Evolutionary conservation across 2,888 invertebrate species (phyloP).

Genomic region (Drosophila picticornis): DNA sequence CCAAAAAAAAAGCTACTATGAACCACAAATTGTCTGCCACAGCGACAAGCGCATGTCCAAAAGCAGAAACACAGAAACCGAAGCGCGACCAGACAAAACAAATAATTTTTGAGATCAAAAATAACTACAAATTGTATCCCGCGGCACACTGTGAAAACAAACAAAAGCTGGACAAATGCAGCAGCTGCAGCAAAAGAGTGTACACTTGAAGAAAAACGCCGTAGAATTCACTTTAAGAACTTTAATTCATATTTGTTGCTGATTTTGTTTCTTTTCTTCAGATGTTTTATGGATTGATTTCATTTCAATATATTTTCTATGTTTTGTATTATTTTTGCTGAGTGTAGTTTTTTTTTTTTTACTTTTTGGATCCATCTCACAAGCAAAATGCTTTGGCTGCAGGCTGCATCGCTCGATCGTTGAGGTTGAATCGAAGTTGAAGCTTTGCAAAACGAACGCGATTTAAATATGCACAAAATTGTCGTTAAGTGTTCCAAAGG

Average conservation of each 20-base stretch:
- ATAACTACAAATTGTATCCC: constrained; percentile 31
- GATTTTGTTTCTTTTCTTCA: not conserved
- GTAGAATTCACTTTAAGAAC: not conserved
- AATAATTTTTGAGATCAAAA: constrained; percentile 60
- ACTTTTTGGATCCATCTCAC: constrained; percentile 85
- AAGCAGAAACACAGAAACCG: constrained; percentile 10
- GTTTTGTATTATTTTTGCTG: not conserved
- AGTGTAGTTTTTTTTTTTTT: constrained; percentile 45
- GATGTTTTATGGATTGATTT: not conserved
- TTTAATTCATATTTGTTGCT: not conserved
- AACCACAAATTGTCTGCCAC: constrained; percentile 11
- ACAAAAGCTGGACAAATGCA: constrained; percentile 37
- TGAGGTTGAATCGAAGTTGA: constrained; percentile 36
- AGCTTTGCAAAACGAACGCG: constrained; percentile 49
- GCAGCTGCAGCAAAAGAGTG: constrained; percentile 47
- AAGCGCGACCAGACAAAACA: constrained; percentile 75
- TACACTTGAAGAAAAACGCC: constrained; percentile 3
- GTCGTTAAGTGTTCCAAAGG: constrained; percentile 26
- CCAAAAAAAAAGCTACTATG: constrained; percentile 9
- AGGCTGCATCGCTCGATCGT: constrained; percentile 65
- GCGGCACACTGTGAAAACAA: constrained; percentile 66
- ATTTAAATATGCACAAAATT: constrained; percentile 51
- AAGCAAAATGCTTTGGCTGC: constrained; percentile 54
- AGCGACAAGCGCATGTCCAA: constrained; percentile 50
- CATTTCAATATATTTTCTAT: not conserved